Evolutionary conservation across 2,797 vertebrate genomes (phyloP), one percentile per base, ranked within the genome.

Genomic region (Galagoides demidoff): DNA sequence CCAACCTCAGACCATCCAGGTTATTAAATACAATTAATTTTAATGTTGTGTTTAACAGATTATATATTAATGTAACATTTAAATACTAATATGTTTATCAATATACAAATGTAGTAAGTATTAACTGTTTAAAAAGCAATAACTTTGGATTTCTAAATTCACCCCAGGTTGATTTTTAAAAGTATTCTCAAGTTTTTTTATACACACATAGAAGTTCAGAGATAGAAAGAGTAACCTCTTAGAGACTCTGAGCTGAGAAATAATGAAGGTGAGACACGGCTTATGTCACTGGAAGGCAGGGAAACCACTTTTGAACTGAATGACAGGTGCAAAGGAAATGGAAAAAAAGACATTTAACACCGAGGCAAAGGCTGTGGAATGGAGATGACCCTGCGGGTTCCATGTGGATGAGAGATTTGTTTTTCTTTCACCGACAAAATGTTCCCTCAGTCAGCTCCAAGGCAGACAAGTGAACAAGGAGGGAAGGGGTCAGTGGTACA

Each of bases 71-170:
- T 31, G 37, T 68, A 19, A 39, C 82, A 34, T 20, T 87, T 63
- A 79, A 52, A 34, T 64, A 66, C 71, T 71, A 77, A 37, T 31
- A n/a, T 70, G 29, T 59, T 16, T 29, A 49, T 87, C 59, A 55
- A 45, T 31, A 71, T 59, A 70, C 27, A 43, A 31, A 25, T 86
- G 78, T 59, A 68, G 83, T 78, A 87, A 85, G 61, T 66, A 64
- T 29, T 70, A 89, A 27, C 49, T 76, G 45, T n/a, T 95, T 19
- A 59, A 79, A 93, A 93, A 87, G 61, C 45, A 89, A 57, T 37
- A 73, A 0, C 25, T 77, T 39, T 81, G 20, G 43, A 57, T 68
- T 74, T 79, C 63, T 70, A 64, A 52, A 88, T 92, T 93, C 19
- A 37, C 31, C 27, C 45, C 52, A 22, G 4, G 86, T 83, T 91